Conservation (phyloP, 2,888 invertebrate genomes). For the Idaea straminata region DNA sequence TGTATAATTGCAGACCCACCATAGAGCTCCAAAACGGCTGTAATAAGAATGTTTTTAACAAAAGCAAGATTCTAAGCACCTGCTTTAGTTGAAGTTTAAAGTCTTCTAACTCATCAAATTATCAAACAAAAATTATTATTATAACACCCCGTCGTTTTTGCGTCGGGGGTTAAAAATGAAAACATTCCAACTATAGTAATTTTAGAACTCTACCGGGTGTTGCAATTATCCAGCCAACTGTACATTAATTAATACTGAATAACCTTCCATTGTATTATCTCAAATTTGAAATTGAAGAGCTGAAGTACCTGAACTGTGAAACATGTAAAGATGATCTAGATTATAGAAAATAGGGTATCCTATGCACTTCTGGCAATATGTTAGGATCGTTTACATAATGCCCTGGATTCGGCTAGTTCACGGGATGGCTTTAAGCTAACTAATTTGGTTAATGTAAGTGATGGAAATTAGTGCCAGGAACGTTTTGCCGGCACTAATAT, state of each 20-base stretch:
- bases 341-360: slow-evolving; percentile 6
- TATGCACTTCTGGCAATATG: slow-evolving; percentile 43
- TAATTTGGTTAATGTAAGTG: slow-evolving; percentile 78
- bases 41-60: too few relatives aligned
- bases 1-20: too few relatives aligned
- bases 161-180: too few relatives aligned
- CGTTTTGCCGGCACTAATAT: slow-evolving; percentile 74
- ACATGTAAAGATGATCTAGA: neutral
- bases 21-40: too few relatives aligned
- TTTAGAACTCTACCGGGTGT: too few relatives aligned
- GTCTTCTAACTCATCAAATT: too few relatives aligned
- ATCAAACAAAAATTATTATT: too few relatives aligned
- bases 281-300: neutral
- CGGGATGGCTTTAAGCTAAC: slow-evolving; percentile 66
- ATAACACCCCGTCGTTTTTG: too few relatives aligned
- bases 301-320: neutral
- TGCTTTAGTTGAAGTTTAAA: too few relatives aligned
- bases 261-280: neutral
- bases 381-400: slow-evolving; percentile 59
- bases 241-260: neutral
- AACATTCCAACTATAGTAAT: too few relatives aligned
- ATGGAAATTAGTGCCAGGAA: slow-evolving; percentile 75
- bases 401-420: slow-evolving; percentile 52
- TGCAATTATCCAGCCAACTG: too few relatives aligned
- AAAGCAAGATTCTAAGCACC: too few relatives aligned